A percentile compares a stretch with the other conserved stretches of the same genome.
Conservation (phyloP, 1,140 invertebrate species). For the Platyscapa corneri region DNA sequence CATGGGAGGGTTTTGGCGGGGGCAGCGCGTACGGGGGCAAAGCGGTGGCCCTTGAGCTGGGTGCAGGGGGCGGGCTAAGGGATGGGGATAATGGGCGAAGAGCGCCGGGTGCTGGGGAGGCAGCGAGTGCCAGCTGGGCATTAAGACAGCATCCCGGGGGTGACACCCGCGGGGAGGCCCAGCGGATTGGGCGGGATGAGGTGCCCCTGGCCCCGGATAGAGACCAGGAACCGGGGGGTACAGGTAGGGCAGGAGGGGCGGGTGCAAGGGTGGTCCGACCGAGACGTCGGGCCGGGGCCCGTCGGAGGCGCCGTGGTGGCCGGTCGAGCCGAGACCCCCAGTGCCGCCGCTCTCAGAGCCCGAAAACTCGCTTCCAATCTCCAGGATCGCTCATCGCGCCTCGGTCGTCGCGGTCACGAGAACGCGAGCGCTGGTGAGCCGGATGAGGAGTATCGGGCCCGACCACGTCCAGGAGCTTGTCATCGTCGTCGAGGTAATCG, state of each 20-base stretch:
- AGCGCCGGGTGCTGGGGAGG: conserved; percentile 85
- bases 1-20: conserved; percentile 78
- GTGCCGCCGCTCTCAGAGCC: conserved; percentile 70
- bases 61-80: conserved; percentile 72
- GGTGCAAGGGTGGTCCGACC: conserved; percentile 90
- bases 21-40: conserved; percentile 90
- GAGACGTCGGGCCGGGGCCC: conserved; percentile 88
- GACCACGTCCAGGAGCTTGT: conserved; percentile 91
- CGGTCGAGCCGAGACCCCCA: conserved; percentile 73
- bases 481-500: conserved; percentile 83
- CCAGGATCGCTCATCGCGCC: conserved; percentile 72
- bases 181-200: conserved; percentile 81
- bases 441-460: conserved; percentile 86
- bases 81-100: conserved; percentile 81
- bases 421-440: conserved; percentile 71
- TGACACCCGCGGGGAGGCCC: conserved; percentile 79
- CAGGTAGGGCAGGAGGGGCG: conserved; percentile 89
- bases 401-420: conserved; percentile 69
- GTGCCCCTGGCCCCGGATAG: conserved; percentile 81
- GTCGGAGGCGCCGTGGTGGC: conserved; percentile 76
- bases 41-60: conserved; percentile 81
- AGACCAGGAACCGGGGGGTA: conserved; percentile 86
- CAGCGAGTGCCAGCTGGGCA: conserved; percentile 85
- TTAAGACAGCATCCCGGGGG: conserved; percentile 87
- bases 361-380: conserved; percentile 73